These are phyloP conservation scores for Oreonectes daqikongensis DNA, from an alignment of 2,797 vertebrate species.

Conservation along the genomic window DNA sequence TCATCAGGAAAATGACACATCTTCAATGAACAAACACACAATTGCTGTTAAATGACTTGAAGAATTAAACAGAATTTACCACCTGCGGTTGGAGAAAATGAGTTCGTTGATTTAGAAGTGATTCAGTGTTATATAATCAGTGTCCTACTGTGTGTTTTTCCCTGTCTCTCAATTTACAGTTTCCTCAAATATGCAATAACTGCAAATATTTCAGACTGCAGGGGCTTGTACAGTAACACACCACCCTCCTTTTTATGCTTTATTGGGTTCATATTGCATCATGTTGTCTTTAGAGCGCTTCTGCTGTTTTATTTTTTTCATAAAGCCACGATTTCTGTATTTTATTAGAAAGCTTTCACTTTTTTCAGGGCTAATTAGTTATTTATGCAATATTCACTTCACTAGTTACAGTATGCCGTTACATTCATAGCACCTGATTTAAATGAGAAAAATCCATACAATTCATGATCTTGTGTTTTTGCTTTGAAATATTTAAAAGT, in stretches of 20 bases:
- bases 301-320: not conserved
- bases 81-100: not conserved
- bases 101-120: constrained; percentile 2
- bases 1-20: not conserved
- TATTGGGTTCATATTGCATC: not conserved
- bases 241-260: not conserved
- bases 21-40: not conserved
- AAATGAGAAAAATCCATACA: no score
- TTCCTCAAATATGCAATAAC: not conserved
- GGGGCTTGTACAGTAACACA: not conserved
- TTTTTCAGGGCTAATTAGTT: no score
- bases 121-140: constrained; percentile 31
- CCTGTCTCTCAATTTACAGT: not conserved
- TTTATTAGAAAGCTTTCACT: no score
- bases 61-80: constrained; percentile 29
- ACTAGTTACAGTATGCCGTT: not conserved
- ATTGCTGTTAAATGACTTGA: constrained; percentile 19
- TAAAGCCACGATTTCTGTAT: not conserved
- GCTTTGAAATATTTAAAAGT: no score
- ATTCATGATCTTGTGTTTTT: no score
- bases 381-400: not conserved
- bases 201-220: not conserved
- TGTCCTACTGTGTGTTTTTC: not conserved
- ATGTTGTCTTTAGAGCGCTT: not conserved
- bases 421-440: no score